These are phyloP conservation scores for Podarcis muralis DNA, from an alignment of 2,113 vertebrate genomes.

Conservation along the genomic window DNA sequence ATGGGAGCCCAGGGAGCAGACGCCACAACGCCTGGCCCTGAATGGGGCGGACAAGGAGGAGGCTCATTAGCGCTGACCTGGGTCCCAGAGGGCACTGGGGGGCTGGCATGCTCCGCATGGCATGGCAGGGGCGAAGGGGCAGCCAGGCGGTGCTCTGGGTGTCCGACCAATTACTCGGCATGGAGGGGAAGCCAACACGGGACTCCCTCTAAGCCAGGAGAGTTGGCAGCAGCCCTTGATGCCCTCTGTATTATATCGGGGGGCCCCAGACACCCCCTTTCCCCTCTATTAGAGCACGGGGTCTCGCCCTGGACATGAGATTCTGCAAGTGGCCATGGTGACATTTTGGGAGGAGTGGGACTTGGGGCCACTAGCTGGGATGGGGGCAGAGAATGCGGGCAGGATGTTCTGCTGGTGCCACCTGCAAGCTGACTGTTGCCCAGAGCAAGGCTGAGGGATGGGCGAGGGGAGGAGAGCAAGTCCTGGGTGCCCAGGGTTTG, in stretches of 20 bases:
- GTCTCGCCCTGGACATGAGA: too few relatives aligned
- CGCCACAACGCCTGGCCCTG: neutral
- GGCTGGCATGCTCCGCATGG: neutral
- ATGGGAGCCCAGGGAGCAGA: neutral
- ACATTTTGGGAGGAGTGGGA: too few relatives aligned
- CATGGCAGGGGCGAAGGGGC: neutral
- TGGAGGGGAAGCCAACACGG: neutral
- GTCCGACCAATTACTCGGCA: neutral
- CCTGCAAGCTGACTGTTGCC: too few relatives aligned
- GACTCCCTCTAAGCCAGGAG: neutral
- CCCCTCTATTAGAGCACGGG: too few relatives aligned
- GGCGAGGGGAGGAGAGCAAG: neutral
- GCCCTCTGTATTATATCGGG: neutral
- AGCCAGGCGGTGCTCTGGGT: too few relatives aligned
- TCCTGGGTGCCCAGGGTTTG: neutral
- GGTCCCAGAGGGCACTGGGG: neutral
- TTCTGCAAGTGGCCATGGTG: too few relatives aligned
- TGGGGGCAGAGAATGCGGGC: too few relatives aligned
- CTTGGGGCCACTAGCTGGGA: too few relatives aligned
- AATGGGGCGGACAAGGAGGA: neutral
- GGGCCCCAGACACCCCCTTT: neutral
- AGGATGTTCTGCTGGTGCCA: too few relatives aligned
- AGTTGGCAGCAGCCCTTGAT: too few relatives aligned
- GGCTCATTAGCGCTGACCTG: neutral
- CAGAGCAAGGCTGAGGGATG: neutral